Base-by-base conservation (phyloP, 2,888 invertebrate species). In the Erannis defoliaria region DNA sequence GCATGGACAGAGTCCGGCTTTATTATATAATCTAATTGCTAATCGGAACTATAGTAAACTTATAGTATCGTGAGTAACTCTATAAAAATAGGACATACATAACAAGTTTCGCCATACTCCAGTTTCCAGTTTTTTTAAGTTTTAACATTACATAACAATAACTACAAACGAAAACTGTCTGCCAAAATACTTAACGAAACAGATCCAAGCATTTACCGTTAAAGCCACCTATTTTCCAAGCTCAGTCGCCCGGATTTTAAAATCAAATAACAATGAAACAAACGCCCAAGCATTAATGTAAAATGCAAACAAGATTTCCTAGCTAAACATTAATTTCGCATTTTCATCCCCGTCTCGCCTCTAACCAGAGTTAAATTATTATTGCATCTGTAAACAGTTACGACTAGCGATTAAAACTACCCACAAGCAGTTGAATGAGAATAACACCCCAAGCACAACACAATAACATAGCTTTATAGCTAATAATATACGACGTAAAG, bases 371-470 rank as follows among this genome's bases (percentile, higher is more conserved):
- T 86, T 83, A 88, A 90, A 91, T 90, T 89, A 90, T 88, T 90
- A 90, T 91, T 88, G 84, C 86, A 77, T 82, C 83, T 85, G 85
- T 90, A 86, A 90, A 92, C 81, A 81, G 88, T 92, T 91, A 93
- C 75, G 88, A 84, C 80, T 68, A 70, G 75, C 82, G 78, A 88
- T 90, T 89, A 88, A 88, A 89, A 89, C 86, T 86, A 86, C 88
- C 90, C 90, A 70, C 85, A 72, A 76, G 76, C 80, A 75, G 71
- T 80, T 74, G 72, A 75, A 79, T 66, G 64, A 59, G 66, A 71
- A 73, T 67, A 69, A 66, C 66, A 70, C 67, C 72, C 40, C 63
- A 62, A 71, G 75, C 74, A 72, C 70, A 74, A 78, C 73, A 77
- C 73, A 75, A 80, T 80, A 78, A 78, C 77, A 75, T 67, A 68